phyloP scores from a whole-genome alignment of 2,113 vertebrate genomes.

The Apodemus speciosus region DNA sequence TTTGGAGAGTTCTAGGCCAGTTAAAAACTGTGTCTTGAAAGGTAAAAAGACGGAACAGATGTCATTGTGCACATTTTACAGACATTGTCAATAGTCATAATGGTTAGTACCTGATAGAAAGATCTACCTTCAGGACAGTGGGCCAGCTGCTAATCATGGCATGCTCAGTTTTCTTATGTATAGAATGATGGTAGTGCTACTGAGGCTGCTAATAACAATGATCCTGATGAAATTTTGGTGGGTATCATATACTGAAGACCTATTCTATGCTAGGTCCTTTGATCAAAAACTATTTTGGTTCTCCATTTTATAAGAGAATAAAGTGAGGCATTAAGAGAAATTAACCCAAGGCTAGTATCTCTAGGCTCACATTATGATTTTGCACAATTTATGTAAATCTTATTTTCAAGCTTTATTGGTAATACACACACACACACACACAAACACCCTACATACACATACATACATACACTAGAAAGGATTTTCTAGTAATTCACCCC shows the following conservation, averaged over 20 bases:
- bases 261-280: background rate
- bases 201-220: background rate
- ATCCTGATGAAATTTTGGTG: background rate
- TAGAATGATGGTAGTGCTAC: background rate
- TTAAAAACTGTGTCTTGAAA: background rate
- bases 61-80: background rate
- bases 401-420: background rate
- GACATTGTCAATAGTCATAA: background rate
- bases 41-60: background rate
- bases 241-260: background rate
- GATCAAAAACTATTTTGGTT: conserved; percentile 36
- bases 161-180: background rate
- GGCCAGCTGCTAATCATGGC: background rate
- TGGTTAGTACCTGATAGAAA: background rate
- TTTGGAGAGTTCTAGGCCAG: background rate
- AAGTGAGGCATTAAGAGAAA: conserved; percentile 24
- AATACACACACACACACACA: background rate
- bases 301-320: conserved; percentile 8
- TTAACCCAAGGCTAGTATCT: background rate
- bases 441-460: no score
- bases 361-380: background rate
- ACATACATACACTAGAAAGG: no score
- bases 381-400: background rate
- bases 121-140: background rate
- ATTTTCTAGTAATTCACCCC: background rate